phyloP scores from a whole-genome alignment of 35 echinoderm and acorn worm genomes.

The Heliocidaris erythrogramma region DNA sequence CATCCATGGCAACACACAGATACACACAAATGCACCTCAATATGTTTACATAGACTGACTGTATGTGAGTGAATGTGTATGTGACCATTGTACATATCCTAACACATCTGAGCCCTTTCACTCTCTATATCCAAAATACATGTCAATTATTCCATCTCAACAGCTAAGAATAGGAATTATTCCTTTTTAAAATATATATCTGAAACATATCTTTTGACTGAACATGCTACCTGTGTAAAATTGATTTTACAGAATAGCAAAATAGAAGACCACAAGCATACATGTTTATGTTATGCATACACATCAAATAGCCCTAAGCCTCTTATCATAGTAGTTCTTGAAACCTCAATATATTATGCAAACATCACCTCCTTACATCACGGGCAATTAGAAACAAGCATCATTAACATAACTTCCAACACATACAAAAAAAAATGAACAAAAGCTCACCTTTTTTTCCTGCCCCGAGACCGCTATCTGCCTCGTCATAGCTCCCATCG shows the following conservation, averaged over 20 bases:
- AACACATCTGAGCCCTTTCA: neutral
- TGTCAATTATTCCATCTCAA: too few relatives aligned
- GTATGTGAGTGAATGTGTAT: neutral
- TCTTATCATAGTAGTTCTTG: neutral
- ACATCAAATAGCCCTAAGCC: neutral
- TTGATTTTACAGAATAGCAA: neutral
- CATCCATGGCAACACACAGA: conserved; percentile 9
- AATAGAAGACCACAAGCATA: neutral
- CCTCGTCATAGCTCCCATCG: conserved; percentile 37
- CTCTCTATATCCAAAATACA: too few relatives aligned
- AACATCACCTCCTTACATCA: neutral
- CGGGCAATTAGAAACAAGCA: neutral
- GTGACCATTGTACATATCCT: neutral
- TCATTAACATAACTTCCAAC: neutral
- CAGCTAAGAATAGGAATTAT: too few relatives aligned
- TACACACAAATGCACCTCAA: neutral
- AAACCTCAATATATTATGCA: neutral
- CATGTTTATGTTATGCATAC: neutral
- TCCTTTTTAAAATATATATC: too few relatives aligned
- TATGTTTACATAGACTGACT: neutral
- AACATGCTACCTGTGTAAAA: neutral
- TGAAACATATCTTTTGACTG: neutral
- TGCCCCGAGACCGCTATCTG: neutral
- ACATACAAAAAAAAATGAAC: neutral
- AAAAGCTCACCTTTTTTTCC: conserved; percentile 39